These are phyloP conservation scores for Sebastolobus altivelis DNA, from an alignment of 2,797 vertebrate genomes.

Conservation along the genomic window DNA sequence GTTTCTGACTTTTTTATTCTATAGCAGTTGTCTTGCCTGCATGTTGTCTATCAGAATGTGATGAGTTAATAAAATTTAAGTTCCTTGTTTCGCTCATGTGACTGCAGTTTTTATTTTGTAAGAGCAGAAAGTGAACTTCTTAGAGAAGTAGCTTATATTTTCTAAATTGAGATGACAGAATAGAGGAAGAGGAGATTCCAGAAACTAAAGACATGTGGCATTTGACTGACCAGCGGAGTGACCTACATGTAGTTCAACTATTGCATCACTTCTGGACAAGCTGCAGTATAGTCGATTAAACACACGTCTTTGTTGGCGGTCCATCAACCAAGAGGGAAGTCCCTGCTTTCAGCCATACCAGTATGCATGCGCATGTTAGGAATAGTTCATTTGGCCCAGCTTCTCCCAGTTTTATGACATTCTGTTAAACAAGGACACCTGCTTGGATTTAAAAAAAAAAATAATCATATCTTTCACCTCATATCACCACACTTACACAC, in stretches of 20 bases:
- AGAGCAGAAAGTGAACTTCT: not conserved
- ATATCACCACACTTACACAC: not conserved
- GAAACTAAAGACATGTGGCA: not conserved
- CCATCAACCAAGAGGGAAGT: not conserved
- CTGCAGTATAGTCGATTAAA: constrained; percentile 7
- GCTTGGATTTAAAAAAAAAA: not conserved
- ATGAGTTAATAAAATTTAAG: not conserved
- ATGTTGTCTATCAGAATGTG: not conserved
- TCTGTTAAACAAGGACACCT: not conserved
- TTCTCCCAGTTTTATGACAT: not conserved
- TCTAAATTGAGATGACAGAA: not conserved
- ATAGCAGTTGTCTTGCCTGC: not conserved
- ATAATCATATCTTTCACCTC: not conserved
- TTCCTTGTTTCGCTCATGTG: constrained; percentile 36
- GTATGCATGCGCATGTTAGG: not conserved
- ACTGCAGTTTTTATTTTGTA: not conserved
- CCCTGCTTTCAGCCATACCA: not conserved
- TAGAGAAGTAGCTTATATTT: not conserved
- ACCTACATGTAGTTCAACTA: not conserved
- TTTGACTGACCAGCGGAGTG: not conserved
- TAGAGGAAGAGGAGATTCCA: not conserved
- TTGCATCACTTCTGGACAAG: constrained; percentile 17
- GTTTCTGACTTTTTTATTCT: not conserved
- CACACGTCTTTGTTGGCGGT: not conserved
- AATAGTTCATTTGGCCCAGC: not conserved